phyloP scores from a whole-genome alignment of 2,888 invertebrate genomes.

The Acleris sparsana region DNA sequence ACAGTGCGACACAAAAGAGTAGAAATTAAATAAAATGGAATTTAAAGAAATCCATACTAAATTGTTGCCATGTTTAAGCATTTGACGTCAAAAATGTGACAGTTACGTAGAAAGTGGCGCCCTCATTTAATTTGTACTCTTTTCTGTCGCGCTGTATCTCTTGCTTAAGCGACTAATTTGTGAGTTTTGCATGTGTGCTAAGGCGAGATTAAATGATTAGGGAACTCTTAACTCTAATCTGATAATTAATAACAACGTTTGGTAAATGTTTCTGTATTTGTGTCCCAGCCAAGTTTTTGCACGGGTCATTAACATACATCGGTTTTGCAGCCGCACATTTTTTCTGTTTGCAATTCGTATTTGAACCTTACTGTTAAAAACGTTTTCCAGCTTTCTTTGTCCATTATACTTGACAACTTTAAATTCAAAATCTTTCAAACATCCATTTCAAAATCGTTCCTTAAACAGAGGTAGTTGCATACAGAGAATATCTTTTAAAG shows the following conservation, averaged over 20 bases:
- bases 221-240: neutral
- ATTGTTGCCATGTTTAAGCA: too few relatives aligned
- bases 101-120: too few relatives aligned
- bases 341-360: slow-evolving; percentile 23
- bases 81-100: too few relatives aligned
- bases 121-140: too few relatives aligned
- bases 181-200: too few relatives aligned
- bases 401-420: neutral
- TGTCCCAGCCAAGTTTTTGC: slow-evolving; percentile 24
- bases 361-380: slow-evolving; percentile 13
- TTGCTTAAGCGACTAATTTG: too few relatives aligned
- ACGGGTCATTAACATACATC: slow-evolving; percentile 29
- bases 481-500: slow-evolving; percentile 37
- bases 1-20: too few relatives aligned
- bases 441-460: slow-evolving; percentile 29
- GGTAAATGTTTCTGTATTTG: slow-evolving; percentile 1
- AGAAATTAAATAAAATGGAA: too few relatives aligned
- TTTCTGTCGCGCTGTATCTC: too few relatives aligned
- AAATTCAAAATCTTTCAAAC: neutral
- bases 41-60: too few relatives aligned
- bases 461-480: slow-evolving; percentile 17
- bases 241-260: slow-evolving; percentile 7
- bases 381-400: neutral
- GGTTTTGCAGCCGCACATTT: slow-evolving; percentile 20
- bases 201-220: neutral